Evolutionary conservation across 1,140 invertebrate species (phyloP).

Genomic region (Trichonephila clavipes): DNA sequence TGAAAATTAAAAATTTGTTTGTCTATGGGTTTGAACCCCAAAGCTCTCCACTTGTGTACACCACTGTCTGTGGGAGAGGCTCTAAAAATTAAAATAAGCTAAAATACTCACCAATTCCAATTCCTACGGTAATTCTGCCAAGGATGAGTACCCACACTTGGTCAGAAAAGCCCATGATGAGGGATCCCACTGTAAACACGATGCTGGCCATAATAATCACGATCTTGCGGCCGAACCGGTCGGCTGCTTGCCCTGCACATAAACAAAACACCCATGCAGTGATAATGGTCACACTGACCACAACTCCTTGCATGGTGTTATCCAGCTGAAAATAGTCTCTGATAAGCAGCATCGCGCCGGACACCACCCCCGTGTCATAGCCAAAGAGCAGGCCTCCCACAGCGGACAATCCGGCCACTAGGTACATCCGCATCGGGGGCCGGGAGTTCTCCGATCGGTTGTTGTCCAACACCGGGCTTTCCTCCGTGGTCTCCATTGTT

Average conservation of each 20-base stretch:
- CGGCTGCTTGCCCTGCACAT: conserved; percentile 83
- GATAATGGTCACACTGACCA: conserved; percentile 83
- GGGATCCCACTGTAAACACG: conserved; percentile 83
- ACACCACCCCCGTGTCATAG: conserved; percentile 86
- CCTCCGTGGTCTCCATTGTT: background rate
- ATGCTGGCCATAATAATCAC: conserved; percentile 84
- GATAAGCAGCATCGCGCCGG: conserved; percentile 85
- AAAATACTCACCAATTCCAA: conserved; percentile 84
- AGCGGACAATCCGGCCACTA: conserved; percentile 83
- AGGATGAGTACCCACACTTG: conserved; percentile 82
- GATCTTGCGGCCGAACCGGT: conserved; percentile 83
- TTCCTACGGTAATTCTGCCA: conserved; percentile 84
- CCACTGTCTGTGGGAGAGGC: too few relatives aligned
- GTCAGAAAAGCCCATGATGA: conserved; percentile 83
- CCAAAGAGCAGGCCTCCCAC: conserved; percentile 86
- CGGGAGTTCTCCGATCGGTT: background rate
- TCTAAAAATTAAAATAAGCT: too few relatives aligned
- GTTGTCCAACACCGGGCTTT: background rate
- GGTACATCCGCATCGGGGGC: conserved; percentile 80
- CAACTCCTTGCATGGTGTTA: conserved; percentile 83
- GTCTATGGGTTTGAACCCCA: too few relatives aligned
- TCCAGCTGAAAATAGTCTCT: conserved; percentile 82
- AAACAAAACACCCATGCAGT: conserved; percentile 83
- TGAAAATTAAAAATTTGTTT: too few relatives aligned
- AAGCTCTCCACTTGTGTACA: too few relatives aligned